Base-by-base conservation (phyloP, 1,140 invertebrate species). In the Phenacoccus solenopsis region DNA sequence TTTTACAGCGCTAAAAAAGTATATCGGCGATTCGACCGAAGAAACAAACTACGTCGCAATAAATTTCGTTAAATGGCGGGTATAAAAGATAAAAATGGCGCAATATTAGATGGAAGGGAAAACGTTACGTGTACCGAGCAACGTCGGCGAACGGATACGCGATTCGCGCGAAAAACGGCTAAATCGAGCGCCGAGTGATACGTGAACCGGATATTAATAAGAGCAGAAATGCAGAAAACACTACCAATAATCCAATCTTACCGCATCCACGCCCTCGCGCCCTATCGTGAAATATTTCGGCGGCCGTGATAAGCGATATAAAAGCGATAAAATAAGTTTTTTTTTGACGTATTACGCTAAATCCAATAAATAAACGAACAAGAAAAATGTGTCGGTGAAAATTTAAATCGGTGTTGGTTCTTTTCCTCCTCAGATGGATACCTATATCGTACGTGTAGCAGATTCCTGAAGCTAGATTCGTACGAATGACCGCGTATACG, bases 171-270 rank as follows among this genome's bases (percentile, higher is more conserved):
- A 64, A 64, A 25, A 64, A 25, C 21, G 59, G 59, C 59, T 64
- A 64, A 64, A 64, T 64, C 59, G 59, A 64, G 59, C 59, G 59
- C 59, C 59, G 59, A 64, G 25, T 64, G 25, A 64, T 64, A 64
- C 59, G 59, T 64, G 59, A 64, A 64, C 13, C 59, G 59, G 59
- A 64, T 64, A 64, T 64, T 64, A 64, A 64, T 64, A 64, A 64
- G 59, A 25, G 59, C 22, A 64, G 21, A 64, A 64, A 64, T 64
- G 59, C 59, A 64, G 59, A 64, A 64, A 64, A 64, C 59, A 64
- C 25, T 3, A 20, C 59, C 10, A 64, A 24, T 64, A 64, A 64
- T 64, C 59, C 25, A 20, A 64, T 22, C 4, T 64, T 10, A 20
- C 13, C 22, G 21, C 38, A n/a, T 16, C 38, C 3, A 16, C 16